Evolutionary conservation across 2,113 vertebrate genomes (phyloP).

Genomic region (Gavia stellata): DNA sequence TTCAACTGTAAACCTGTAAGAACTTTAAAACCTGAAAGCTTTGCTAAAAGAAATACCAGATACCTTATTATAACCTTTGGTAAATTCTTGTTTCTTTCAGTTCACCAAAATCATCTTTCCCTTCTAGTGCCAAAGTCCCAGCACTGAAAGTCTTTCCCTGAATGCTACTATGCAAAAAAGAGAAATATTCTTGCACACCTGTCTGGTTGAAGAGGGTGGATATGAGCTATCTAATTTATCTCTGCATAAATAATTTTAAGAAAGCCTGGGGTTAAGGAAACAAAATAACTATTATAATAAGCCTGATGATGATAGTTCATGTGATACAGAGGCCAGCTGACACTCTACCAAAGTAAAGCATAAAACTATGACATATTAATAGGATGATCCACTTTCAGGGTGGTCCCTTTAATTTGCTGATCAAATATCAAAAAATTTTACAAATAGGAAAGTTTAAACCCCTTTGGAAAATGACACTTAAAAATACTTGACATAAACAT

Average conservation of each 20-base stretch:
- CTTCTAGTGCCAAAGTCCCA: neutral
- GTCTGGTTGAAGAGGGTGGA: neutral
- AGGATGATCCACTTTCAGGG: neutral
- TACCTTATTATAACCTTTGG: neutral
- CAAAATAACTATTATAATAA: neutral
- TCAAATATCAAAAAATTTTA: neutral
- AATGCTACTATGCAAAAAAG: neutral
- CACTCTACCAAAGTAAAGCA: neutral
- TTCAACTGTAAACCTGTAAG: neutral
- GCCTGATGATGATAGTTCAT: neutral
- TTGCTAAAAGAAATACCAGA: neutral
- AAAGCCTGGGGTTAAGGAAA: neutral
- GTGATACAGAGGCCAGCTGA: neutral
- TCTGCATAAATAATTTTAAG: neutral
- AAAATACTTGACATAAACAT: neutral
- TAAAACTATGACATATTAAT: neutral
- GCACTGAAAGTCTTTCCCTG: neutral
- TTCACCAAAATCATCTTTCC: neutral
- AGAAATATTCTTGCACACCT: neutral
- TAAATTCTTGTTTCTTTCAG: neutral
- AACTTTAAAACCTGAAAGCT: neutral
- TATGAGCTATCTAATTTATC: neutral
- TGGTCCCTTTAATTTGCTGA: neutral
- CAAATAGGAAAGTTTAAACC: neutral
- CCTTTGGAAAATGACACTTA: neutral